Percentiles rank a stretch among this genome's conserved stretches.
These are phyloP conservation scores for Periophthalmodon schlosseri DNA, from an alignment of 2,113 vertebrate genomes.

Conservation along the genomic window DNA sequence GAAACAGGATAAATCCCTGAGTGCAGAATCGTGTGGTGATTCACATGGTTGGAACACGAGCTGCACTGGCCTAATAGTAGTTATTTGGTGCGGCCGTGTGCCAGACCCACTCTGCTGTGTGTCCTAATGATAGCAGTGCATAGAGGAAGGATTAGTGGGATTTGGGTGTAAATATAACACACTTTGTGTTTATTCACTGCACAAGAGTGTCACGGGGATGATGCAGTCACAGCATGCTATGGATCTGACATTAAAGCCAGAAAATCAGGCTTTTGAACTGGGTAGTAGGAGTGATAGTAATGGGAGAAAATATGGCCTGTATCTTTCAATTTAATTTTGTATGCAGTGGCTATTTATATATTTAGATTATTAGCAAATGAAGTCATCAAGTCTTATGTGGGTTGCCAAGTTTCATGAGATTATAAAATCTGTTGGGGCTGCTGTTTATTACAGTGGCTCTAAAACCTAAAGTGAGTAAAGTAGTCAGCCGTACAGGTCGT, in stretches of 20 bases:
- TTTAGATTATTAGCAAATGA: not conserved
- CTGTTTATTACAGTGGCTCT: not conserved
- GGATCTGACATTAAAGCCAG: conserved; percentile 12
- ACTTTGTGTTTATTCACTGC: conserved; percentile 54
- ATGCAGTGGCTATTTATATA: not conserved
- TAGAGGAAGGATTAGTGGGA: conserved; percentile 56
- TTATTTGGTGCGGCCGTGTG: conserved; percentile 47
- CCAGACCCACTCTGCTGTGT: conserved; percentile 41
- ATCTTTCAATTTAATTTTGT: not conserved
- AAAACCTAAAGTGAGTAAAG: not conserved
- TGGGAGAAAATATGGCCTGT: not conserved
- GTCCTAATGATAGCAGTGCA: conserved; percentile 47
- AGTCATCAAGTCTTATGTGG: conserved; percentile 3
- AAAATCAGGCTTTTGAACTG: conserved; percentile 8
- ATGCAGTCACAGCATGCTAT: conserved; percentile 8
- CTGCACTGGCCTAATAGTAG: conserved; percentile 27
- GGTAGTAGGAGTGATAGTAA: not conserved
- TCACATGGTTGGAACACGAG: conserved; percentile 8
- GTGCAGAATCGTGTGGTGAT: not conserved
- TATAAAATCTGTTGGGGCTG: not conserved
- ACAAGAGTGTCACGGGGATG: conserved; percentile 24
- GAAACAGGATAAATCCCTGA: not conserved
- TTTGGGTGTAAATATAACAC: conserved; percentile 63
- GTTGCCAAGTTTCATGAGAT: not conserved
- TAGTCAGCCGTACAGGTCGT: not conserved